These are phyloP conservation scores for Nephrotoma flavescens DNA, from an alignment of 2,888 invertebrate species.

Conservation along the genomic window DNA sequence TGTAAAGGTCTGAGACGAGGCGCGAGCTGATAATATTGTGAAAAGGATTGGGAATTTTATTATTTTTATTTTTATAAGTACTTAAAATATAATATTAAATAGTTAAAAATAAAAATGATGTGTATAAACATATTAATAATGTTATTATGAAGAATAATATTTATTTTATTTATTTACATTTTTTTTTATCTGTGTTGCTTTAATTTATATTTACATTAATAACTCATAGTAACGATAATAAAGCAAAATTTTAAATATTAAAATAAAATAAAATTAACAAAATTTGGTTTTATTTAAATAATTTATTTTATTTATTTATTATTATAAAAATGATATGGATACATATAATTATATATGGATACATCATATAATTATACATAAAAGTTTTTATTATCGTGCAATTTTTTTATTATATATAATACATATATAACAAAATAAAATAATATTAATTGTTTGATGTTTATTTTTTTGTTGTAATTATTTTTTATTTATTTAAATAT, in stretches of 20 bases:
- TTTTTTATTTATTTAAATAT: background rate
- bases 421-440: background rate
- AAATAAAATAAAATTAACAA: background rate
- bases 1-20: background rate
- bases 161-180: background rate
- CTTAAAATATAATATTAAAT: background rate
- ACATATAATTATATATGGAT: background rate
- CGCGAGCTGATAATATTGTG: background rate
- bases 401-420: background rate
- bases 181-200: background rate
- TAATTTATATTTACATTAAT: background rate
- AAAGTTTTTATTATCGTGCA: background rate
- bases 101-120: background rate
- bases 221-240: background rate
- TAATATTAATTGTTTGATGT: background rate
- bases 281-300: background rate
- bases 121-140: background rate
- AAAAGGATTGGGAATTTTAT: background rate
- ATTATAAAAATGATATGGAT: background rate
- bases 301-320: background rate
- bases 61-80: background rate
- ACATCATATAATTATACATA: background rate
- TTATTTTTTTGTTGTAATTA: background rate
- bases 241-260: background rate
- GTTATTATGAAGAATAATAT: background rate